Percentiles rank a stretch among this genome's conserved stretches.
Evolutionary conservation across 2,113 vertebrate genomes (phyloP).

Genomic region (Ictalurus punctatus): DNA sequence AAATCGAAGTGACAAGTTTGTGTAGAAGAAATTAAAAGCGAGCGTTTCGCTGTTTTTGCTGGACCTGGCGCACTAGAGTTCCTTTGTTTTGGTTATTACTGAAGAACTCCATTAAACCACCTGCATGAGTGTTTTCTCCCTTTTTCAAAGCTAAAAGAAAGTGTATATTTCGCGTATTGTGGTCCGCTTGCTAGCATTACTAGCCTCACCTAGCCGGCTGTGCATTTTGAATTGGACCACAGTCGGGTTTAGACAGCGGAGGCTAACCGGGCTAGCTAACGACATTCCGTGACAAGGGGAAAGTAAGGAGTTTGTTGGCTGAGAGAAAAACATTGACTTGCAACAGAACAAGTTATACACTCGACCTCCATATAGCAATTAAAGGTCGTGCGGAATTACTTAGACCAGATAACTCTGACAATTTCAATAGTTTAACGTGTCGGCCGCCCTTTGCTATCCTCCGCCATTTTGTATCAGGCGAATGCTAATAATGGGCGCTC

Average conservation of each 20-base stretch:
- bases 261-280: constrained; percentile 54
- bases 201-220: constrained; percentile 69
- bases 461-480: constrained; percentile 82
- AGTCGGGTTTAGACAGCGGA: constrained; percentile 37
- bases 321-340: constrained; percentile 68
- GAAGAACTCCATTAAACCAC: constrained; percentile 42
- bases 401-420: constrained; percentile 69
- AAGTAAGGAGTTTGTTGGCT: constrained; percentile 73
- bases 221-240: constrained; percentile 38
- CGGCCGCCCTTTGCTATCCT: constrained; percentile 79
- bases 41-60: constrained; percentile 64
- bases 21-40: constrained; percentile 75
- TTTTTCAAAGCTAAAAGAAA: constrained; percentile 60
- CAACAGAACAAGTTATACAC: constrained; percentile 63
- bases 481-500: constrained; percentile 85
- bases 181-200: constrained; percentile 74
- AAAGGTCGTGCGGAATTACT: constrained; percentile 58
- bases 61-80: constrained; percentile 50
- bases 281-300: constrained; percentile 83
- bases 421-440: constrained; percentile 81
- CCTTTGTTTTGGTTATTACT: constrained; percentile 29
- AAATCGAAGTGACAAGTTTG: constrained; percentile 78
- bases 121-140: constrained; percentile 61
- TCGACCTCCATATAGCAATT: constrained; percentile 50
- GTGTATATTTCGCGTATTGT: constrained; percentile 77